phyloP scores from a whole-genome alignment of 2,888 invertebrate species.

The Eristalis intricaria region DNA sequence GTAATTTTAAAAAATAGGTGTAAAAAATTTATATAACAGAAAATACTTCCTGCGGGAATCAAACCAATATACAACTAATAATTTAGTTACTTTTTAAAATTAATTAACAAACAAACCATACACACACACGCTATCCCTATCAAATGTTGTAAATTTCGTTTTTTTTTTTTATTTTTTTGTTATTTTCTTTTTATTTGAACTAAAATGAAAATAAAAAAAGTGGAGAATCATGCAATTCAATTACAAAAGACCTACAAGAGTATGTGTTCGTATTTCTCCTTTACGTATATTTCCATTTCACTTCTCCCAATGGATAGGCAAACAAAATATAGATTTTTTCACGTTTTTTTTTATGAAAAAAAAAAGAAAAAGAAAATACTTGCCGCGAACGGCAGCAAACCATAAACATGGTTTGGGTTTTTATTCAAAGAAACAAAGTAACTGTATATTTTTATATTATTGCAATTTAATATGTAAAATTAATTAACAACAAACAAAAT shows the following conservation, averaged over 20 bases:
- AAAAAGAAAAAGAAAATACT: background rate
- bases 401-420: slow-evolving; percentile 13
- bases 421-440: slow-evolving; percentile 47
- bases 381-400: background rate
- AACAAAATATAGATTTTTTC: background rate
- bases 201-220: slow-evolving; percentile 26
- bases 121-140: slow-evolving; percentile 22
- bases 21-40: slow-evolving; percentile 50
- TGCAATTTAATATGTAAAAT: slow-evolving; percentile 36
- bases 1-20: slow-evolving; percentile 61
- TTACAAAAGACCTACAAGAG: slow-evolving; percentile 1
- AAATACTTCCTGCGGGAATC: slow-evolving; percentile 58
- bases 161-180: background rate
- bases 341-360: background rate
- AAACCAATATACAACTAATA: slow-evolving; percentile 64
- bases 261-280: too few species aligned
- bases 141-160: slow-evolving; percentile 53
- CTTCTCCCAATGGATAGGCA: background rate
- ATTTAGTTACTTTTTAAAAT: slow-evolving; percentile 48
- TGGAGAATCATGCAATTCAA: slow-evolving; percentile 18
- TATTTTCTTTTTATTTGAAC: slow-evolving; percentile 8
- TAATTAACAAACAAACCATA: background rate
- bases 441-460: slow-evolving; percentile 71
- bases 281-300: background rate
- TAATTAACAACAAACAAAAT: slow-evolving; percentile 11